These are phyloP conservation scores for Poeciliopsis turneri DNA, from an alignment of 2,797 vertebrate genomes.

Conservation along the genomic window DNA sequence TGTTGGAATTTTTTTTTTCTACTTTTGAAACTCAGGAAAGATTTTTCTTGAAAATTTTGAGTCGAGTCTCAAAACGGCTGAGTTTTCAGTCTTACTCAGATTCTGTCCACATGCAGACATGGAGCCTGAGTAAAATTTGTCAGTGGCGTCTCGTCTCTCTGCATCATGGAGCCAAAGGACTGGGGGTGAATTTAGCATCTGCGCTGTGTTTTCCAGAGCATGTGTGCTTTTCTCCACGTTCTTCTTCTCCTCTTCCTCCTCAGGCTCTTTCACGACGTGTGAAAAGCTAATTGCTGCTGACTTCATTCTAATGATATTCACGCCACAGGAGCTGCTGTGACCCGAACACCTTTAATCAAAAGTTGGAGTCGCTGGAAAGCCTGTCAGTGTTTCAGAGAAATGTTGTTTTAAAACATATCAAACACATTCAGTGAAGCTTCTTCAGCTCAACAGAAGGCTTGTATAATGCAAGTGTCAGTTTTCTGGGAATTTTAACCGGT, in stretches of 20 bases:
- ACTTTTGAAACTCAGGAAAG: no score
- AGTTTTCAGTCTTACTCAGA: background rate
- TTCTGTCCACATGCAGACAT: background rate
- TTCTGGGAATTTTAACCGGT: background rate
- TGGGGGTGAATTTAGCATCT: slow-evolving; percentile 40
- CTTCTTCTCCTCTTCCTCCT: slow-evolving; percentile 9
- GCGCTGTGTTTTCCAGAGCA: slow-evolving; percentile 25
- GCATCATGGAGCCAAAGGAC: background rate
- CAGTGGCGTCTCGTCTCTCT: slow-evolving; percentile 5
- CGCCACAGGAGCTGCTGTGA: slow-evolving; percentile 36
- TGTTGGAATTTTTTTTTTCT: no score
- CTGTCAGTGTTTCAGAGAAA: background rate
- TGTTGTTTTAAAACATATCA: background rate
- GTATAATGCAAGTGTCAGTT: background rate
- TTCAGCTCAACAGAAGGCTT: background rate
- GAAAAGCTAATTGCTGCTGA: slow-evolving; percentile 53
- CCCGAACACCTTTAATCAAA: slow-evolving; percentile 31
- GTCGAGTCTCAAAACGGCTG: no score
- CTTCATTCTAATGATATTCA: slow-evolving; percentile 62
- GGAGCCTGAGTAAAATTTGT: background rate
- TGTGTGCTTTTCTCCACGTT: slow-evolving; percentile 8
- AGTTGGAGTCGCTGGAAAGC: slow-evolving; percentile 1
- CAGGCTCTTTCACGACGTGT: slow-evolving; percentile 23
- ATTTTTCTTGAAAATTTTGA: no score
- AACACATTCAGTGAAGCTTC: background rate